A percentile compares a stretch with the other conserved stretches of the same genome.
phyloP scores from a whole-genome alignment of 2,113 vertebrate genomes.

The Lontra canadensis region DNA sequence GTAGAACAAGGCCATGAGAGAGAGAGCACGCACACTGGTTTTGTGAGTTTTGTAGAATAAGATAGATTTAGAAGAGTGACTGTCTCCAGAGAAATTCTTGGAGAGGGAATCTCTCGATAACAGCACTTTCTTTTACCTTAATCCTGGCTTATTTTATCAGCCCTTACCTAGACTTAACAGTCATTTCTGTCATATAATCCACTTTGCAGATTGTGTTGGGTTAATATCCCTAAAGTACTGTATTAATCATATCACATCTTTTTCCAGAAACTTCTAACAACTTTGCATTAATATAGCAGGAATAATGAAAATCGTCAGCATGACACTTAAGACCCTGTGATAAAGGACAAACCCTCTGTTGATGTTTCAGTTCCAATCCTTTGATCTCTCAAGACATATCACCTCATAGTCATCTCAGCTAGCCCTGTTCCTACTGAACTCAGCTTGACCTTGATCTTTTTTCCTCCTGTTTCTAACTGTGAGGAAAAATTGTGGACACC shows the following conservation, averaged over 20 bases:
- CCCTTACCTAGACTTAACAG: background rate
- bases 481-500: background rate
- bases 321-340: background rate
- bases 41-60: slow-evolving; percentile 70
- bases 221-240: background rate
- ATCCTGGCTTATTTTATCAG: slow-evolving; percentile 44
- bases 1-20: slow-evolving; percentile 75
- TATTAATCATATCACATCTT: background rate
- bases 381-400: background rate
- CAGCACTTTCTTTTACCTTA: slow-evolving; percentile 57
- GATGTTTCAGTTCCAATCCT: background rate
- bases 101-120: slow-evolving; percentile 49
- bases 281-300: background rate
- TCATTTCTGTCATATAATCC: background rate
- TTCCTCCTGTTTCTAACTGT: background rate
- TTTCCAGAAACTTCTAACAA: background rate
- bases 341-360: background rate
- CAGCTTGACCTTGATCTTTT: background rate
- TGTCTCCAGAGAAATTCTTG: slow-evolving; percentile 72
- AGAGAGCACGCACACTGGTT: slow-evolving; percentile 30
- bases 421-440: background rate
- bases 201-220: background rate
- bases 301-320: background rate
- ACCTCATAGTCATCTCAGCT: background rate
- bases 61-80: slow-evolving; percentile 71